Conservation (phyloP, 2,797 vertebrate genomes). For the Emydoidea blandingii region DNA sequence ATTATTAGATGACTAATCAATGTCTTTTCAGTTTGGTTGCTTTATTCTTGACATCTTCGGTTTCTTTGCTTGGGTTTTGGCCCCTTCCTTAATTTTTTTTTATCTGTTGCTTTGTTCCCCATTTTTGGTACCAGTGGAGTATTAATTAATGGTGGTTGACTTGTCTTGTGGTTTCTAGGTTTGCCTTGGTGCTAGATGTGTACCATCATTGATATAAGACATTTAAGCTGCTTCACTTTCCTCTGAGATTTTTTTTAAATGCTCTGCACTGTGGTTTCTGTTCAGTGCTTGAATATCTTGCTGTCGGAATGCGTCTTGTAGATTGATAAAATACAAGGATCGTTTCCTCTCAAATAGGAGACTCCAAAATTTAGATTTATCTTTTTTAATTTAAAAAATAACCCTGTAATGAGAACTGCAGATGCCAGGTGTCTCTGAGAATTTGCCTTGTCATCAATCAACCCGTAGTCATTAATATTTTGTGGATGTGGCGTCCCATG, state of each 20-base stretch:
- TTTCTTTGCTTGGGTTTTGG: not conserved
- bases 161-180: not conserved
- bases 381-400: not conserved
- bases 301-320: not conserved
- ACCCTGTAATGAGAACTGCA: not conserved
- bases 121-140: not conserved
- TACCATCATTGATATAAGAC: not conserved
- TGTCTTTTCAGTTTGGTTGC: not conserved
- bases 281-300: not conserved
- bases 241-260: not conserved
- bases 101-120: not conserved
- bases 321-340: not conserved
- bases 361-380: not conserved
- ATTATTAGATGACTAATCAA: not conserved
- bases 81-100: not conserved
- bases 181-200: not conserved
- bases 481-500: rapidly evolving
- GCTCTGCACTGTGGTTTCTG: not conserved
- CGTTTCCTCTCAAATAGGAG: not conserved
- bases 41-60: not conserved
- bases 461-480: not conserved
- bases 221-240: not conserved
- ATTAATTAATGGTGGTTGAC: not conserved
- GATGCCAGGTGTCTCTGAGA: not conserved
- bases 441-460: not conserved